phyloP scores from a whole-genome alignment of 2,888 invertebrate genomes.

The Himalopsyche tibetana region DNA sequence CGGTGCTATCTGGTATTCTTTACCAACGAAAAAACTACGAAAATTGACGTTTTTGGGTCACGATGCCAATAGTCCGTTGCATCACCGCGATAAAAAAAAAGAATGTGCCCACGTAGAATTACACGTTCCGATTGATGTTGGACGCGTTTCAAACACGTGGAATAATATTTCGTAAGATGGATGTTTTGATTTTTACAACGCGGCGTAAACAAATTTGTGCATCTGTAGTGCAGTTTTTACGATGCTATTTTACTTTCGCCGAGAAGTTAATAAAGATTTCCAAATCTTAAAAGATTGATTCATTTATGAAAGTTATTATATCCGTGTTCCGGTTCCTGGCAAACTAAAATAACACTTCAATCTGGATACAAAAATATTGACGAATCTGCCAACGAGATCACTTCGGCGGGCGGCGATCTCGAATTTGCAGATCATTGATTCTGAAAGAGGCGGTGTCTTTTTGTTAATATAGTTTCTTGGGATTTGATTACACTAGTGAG shows the following conservation, averaged over 20 bases:
- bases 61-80: background rate
- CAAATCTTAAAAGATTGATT: background rate
- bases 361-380: too few species aligned
- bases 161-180: background rate
- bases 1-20: background rate
- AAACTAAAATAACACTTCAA: too few species aligned
- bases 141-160: background rate
- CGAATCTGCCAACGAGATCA: too few species aligned
- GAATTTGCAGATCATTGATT: too few species aligned
- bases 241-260: background rate
- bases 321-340: background rate
- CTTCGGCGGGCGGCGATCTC: too few species aligned
- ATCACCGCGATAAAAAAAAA: background rate
- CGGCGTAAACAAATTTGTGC: constrained; percentile 17
- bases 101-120: background rate
- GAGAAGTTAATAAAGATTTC: background rate
- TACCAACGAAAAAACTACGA: background rate
- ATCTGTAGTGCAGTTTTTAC: background rate
- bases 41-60: constrained; percentile 3
- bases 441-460: too few species aligned
- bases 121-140: constrained; percentile 11
- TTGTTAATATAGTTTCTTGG: too few species aligned
- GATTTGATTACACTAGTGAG: too few species aligned
- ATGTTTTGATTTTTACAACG: constrained; percentile 10
- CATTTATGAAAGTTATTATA: background rate